Conservation (phyloP, 2,888 invertebrate genomes). For the Eristalinus sepulchralis region DNA sequence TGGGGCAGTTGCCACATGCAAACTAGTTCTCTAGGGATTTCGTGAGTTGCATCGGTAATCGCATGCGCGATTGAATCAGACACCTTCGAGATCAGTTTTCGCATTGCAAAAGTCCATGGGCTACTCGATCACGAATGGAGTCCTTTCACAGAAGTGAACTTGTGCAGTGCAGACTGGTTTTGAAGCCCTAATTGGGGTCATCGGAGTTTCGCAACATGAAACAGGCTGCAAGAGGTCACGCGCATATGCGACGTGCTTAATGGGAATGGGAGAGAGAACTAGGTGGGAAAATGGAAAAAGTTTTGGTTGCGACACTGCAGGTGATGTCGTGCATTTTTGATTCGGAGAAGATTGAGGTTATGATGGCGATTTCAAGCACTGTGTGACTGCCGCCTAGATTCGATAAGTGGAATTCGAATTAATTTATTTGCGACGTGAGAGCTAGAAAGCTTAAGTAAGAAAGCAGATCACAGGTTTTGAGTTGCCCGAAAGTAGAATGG, state of each 20-base stretch:
- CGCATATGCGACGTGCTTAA: background rate
- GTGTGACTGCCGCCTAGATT: background rate
- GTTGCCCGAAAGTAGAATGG: too few species aligned
- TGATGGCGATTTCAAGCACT: background rate
- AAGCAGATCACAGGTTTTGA: too few species aligned
- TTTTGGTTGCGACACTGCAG: background rate
- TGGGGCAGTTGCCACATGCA: background rate
- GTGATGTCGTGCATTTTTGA: background rate
- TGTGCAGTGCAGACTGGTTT: background rate
- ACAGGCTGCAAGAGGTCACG: background rate
- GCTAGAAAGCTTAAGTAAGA: too few species aligned
- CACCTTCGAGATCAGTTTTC: background rate
- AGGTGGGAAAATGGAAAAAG: background rate
- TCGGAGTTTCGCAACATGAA: background rate
- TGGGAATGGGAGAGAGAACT: too few species aligned
- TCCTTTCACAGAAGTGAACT: background rate
- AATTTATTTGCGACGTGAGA: background rate
- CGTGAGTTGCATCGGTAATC: background rate
- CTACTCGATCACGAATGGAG: background rate
- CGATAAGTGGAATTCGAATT: background rate
- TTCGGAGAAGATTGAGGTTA: background rate
- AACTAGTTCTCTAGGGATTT: background rate
- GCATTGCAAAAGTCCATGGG: background rate
- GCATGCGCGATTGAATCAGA: background rate
- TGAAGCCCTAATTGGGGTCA: background rate